phyloP scores from a whole-genome alignment of 2,888 invertebrate species.

The Brachyopa scutellaris region DNA sequence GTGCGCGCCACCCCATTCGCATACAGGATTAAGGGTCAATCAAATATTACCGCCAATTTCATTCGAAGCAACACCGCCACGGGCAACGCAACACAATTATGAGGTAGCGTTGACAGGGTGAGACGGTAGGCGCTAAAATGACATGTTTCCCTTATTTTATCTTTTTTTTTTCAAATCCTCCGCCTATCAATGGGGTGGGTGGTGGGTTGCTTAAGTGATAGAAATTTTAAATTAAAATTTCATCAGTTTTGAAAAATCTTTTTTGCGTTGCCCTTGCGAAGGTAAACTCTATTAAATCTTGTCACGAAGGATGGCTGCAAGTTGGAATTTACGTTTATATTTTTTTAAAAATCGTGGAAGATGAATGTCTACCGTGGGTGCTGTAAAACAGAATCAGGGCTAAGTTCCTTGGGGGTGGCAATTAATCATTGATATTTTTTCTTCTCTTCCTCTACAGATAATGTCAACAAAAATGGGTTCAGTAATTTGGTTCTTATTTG shows the following conservation, averaged over 20 bases:
- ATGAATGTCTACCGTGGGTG: constrained; percentile 67
- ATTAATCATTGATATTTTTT: constrained; percentile 65
- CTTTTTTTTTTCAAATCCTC: not conserved
- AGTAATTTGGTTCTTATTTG: constrained; percentile 79
- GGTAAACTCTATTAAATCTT: constrained; percentile 63
- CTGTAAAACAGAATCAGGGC: constrained; percentile 62
- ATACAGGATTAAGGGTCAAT: constrained; percentile 63
- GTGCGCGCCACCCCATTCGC: constrained; percentile 31
- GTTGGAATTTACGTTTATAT: constrained; percentile 36
- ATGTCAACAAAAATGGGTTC: constrained; percentile 82
- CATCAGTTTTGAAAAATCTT: constrained; percentile 56
- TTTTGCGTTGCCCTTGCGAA: constrained; percentile 15
- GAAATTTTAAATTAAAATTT: constrained; percentile 68
- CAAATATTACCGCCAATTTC: constrained; percentile 39
- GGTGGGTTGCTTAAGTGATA: constrained; percentile 21
- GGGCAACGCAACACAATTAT: constrained; percentile 49
- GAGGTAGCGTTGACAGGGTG: not conserved
- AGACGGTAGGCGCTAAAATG: constrained; percentile 4
- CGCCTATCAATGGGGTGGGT: no score
- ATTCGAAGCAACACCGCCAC: constrained; percentile 20
- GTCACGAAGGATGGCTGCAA: constrained; percentile 37
- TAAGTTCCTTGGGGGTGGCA: constrained; percentile 58
- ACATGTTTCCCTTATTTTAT: constrained; percentile 3
- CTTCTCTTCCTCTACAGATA: constrained; percentile 76
- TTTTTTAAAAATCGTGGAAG: constrained; percentile 42